A percentile compares a stretch with the other conserved stretches of the same genome.
Evolutionary conservation across 2,888 invertebrate genomes (phyloP).

Genomic region (Drosophila parthenogenetica): DNA sequence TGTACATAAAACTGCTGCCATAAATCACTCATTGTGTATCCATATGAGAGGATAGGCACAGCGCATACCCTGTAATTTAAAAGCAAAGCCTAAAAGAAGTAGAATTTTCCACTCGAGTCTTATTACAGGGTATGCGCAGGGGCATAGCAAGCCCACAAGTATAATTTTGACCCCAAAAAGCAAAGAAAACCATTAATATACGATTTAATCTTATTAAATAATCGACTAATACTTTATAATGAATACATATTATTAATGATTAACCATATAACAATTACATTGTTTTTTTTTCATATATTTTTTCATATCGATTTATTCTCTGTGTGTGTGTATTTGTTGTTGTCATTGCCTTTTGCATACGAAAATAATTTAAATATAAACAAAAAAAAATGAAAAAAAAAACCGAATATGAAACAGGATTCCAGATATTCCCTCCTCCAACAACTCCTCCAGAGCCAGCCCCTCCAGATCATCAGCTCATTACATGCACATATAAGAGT

Average conservation of each 20-base stretch:
- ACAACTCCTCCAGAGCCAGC: constrained; percentile 94
- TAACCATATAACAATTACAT: constrained; percentile 73
- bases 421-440: constrained; percentile 93
- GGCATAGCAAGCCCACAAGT: not conserved
- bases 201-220: too few relatives aligned
- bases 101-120: not conserved
- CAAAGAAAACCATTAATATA: not conserved
- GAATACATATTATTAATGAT: constrained; percentile 71
- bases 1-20: constrained; percentile 39
- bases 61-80: constrained; percentile 36
- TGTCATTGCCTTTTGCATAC: constrained; percentile 74
- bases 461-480: constrained; percentile 91
- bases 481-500: constrained; percentile 86
- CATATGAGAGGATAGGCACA: constrained; percentile 9
- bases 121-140: constrained; percentile 32
- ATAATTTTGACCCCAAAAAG: not conserved
- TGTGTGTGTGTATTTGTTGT: constrained; percentile 77
- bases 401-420: constrained; percentile 86
- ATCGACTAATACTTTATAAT: constrained; percentile 50
- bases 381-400: constrained; percentile 40
- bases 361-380: constrained; percentile 55
- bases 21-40: constrained; percentile 15
- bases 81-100: not conserved
- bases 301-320: constrained; percentile 68
- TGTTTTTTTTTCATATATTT: constrained; percentile 35